phyloP scores from a whole-genome alignment of 1,140 invertebrate species.

The Phocides pigmalion region DNA sequence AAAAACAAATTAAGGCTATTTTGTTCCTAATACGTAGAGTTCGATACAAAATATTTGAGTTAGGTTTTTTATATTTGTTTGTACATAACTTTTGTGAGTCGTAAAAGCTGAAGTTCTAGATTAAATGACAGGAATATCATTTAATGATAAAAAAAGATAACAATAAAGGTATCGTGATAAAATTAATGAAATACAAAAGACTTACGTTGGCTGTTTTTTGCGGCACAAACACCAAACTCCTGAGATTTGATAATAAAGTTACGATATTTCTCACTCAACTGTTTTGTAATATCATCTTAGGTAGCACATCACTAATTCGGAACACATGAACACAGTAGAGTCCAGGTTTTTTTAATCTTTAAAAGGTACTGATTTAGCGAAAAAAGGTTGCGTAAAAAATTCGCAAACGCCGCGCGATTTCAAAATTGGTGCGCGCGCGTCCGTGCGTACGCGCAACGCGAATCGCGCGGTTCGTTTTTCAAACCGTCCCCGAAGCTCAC shows the following conservation, averaged over 20 bases:
- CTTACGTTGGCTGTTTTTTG: conserved; percentile 41
- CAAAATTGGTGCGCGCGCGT: conserved; percentile 60
- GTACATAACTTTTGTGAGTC: too few relatives aligned
- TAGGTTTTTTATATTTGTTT: too few relatives aligned
- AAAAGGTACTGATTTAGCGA: conserved; percentile 29
- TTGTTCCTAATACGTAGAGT: too few relatives aligned
- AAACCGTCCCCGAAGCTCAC: conserved; percentile 71
- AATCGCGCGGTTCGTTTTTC: conserved; percentile 67
- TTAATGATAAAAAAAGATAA: too few relatives aligned
- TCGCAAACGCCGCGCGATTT: conserved; percentile 49
- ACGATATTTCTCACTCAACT: conserved; percentile 49
- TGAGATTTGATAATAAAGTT: conserved; percentile 43
- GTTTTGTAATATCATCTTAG: conserved; percentile 47
- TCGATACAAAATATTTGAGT: too few relatives aligned
- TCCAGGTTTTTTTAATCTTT: too few relatives aligned
- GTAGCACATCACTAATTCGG: conserved; percentile 46
- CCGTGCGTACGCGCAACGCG: conserved; percentile 70
- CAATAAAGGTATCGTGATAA: not conserved
- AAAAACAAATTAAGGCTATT: too few relatives aligned
- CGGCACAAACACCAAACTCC: conserved; percentile 14
- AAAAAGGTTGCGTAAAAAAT: conserved; percentile 40
- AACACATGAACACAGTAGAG: conserved; percentile 33
- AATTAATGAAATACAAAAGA: conserved; percentile 3
- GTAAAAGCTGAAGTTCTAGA: too few relatives aligned
- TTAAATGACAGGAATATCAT: too few relatives aligned